These are phyloP conservation scores for Dromaius novaehollandiae DNA, from an alignment of 2,113 vertebrate genomes.

Conservation along the genomic window DNA sequence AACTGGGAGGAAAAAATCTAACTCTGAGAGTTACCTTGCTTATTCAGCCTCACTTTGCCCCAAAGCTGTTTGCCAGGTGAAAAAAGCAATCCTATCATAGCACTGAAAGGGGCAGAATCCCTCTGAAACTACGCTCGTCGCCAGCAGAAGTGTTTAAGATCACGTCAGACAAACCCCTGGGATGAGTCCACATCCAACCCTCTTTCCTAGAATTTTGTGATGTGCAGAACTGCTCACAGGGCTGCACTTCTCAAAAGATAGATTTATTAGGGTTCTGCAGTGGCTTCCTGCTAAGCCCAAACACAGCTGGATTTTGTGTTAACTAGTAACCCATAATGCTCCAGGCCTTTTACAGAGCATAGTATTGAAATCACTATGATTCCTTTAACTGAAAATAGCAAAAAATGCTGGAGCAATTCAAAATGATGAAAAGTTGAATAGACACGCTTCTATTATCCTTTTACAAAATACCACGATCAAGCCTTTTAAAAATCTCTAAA, in stretches of 20 bases:
- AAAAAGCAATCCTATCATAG: neutral
- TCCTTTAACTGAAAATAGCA: neutral
- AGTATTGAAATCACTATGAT: accelerated
- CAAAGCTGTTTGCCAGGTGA: neutral
- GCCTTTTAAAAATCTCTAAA: neutral
- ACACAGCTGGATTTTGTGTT: neutral
- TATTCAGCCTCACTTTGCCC: neutral
- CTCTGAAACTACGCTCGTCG: neutral
- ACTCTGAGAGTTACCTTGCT: neutral
- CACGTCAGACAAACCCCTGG: accelerated
- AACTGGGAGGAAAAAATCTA: neutral
- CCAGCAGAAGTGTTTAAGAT: neutral
- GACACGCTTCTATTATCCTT: neutral
- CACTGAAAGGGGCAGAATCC: accelerated
- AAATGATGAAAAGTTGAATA: neutral
- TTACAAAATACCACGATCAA: neutral
- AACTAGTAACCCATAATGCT: neutral
- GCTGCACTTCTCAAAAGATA: neutral
- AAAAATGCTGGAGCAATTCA: neutral
- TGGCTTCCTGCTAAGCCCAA: neutral
- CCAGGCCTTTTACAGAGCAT: neutral
- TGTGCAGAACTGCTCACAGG: neutral
- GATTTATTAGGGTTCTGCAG: neutral
- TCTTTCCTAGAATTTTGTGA: neutral
- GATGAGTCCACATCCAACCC: neutral